Evolutionary conservation across 2,113 vertebrate species (phyloP).

Genomic region (Urocolius indicus): DNA sequence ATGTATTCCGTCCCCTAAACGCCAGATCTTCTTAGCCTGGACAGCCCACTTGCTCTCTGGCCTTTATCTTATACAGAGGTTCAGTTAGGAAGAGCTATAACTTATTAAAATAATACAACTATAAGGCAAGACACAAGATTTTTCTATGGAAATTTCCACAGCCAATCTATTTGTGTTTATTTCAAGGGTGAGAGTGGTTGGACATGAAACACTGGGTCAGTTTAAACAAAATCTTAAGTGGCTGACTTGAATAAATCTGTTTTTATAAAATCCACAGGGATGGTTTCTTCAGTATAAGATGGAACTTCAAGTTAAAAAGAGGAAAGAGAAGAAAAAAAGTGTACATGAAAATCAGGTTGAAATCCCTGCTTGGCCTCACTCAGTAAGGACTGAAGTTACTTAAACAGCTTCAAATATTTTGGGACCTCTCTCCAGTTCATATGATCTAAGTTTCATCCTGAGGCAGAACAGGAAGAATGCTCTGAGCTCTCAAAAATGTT

Average conservation of each 20-base stretch:
- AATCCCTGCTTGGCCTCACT: conserved; percentile 12
- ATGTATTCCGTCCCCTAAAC: neutral
- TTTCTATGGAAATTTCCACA: conserved; percentile 8
- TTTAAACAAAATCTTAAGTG: neutral
- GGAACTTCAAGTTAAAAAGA: neutral
- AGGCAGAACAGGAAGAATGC: conserved; percentile 22
- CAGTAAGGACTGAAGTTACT: neutral
- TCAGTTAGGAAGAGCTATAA: neutral
- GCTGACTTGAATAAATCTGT: neutral
- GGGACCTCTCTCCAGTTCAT: neutral
- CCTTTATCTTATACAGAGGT: neutral
- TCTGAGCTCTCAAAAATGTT: neutral
- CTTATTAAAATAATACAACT: neutral
- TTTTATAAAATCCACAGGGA: neutral
- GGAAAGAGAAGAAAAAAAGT: neutral
- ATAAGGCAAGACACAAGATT: neutral
- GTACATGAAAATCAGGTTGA: neutral
- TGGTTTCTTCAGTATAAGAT: neutral
- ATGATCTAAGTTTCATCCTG: neutral
- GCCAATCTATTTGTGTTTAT: conserved; percentile 15
- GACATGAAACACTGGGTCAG: neutral
- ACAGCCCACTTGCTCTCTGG: neutral
- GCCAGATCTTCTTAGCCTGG: neutral
- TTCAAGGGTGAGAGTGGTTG: neutral
- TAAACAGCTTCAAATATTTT: neutral